Percentiles rank a stretch among this genome's conserved stretches.
Evolutionary conservation across 2,113 vertebrate species (phyloP).

Genomic region (Larimichthys polyactis): DNA sequence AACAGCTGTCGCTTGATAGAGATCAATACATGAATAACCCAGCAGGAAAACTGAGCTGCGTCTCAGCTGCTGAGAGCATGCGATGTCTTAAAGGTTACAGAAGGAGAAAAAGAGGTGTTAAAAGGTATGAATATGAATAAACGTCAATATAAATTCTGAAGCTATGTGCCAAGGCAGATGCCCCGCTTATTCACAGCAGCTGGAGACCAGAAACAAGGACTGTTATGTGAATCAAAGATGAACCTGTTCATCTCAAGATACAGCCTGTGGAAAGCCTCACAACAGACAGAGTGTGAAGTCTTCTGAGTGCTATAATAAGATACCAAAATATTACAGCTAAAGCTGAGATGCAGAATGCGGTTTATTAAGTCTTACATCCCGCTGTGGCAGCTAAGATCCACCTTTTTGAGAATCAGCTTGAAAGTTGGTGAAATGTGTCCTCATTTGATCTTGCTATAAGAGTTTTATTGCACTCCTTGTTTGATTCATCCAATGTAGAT

Average conservation of each 20-base stretch:
- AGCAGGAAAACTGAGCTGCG: neutral
- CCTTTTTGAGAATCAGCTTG: neutral
- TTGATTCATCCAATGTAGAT: neutral
- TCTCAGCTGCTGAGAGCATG: neutral
- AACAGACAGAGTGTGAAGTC: neutral
- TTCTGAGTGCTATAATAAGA: neutral
- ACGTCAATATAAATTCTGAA: conserved; percentile 3
- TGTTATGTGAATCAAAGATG: neutral
- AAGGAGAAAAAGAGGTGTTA: neutral
- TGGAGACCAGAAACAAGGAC: neutral
- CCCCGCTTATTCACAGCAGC: neutral
- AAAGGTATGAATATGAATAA: conserved; percentile 12
- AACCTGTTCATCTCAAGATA: neutral
- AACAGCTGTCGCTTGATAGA: conserved; percentile 15
- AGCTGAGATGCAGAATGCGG: neutral
- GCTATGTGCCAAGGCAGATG: neutral
- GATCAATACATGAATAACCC: conserved; percentile 27
- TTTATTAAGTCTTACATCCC: neutral
- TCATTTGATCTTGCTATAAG: neutral
- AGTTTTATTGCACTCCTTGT: neutral
- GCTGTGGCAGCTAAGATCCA: neutral
- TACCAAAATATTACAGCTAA: neutral
- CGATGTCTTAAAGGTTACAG: neutral
- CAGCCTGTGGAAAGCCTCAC: conserved; percentile 11
- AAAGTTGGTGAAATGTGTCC: conserved; percentile 2